Evolutionary conservation across 2,888 invertebrate genomes (phyloP).

Genomic region (Caenorhabditis angaria): DNA sequence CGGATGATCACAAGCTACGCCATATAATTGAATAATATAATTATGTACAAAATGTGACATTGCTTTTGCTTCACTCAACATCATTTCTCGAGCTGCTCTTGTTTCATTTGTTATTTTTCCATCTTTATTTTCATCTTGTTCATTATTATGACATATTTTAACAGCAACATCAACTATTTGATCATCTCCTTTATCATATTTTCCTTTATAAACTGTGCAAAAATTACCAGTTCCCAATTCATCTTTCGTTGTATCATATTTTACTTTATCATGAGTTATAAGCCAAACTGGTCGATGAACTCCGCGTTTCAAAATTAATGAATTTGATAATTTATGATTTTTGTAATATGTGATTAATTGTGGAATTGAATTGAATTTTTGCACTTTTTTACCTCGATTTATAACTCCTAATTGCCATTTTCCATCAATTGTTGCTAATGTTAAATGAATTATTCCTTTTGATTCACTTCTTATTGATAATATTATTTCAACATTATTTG

Average conservation of each 20-base stretch:
- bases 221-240: slow-evolving; percentile 30
- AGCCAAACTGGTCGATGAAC: slow-evolving; percentile 50
- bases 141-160: slow-evolving; percentile 12
- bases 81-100: slow-evolving; percentile 35
- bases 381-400: slow-evolving; percentile 1
- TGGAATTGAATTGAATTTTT: slow-evolving; percentile 30
- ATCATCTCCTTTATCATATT: slow-evolving; percentile 18
- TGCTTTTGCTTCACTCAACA: slow-evolving; percentile 57
- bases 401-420: slow-evolving; percentile 22
- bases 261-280: slow-evolving; percentile 50
- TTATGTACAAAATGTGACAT: slow-evolving; percentile 43
- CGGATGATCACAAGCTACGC: slow-evolving; percentile 95
- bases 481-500: slow-evolving; percentile 34
- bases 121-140: slow-evolving; percentile 14
- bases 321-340: slow-evolving; percentile 29
- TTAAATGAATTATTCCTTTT: slow-evolving; percentile 15
- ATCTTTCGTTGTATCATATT: slow-evolving; percentile 35
- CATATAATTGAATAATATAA: slow-evolving; percentile 80
- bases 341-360: slow-evolving; percentile 52
- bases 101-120: slow-evolving; percentile 20
- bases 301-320: slow-evolving; percentile 19
- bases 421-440: slow-evolving; percentile 15
- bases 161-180: slow-evolving; percentile 26
- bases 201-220: slow-evolving; percentile 23
- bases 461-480: slow-evolving; percentile 22